These are phyloP conservation scores for Elanus axillaris DNA, from an alignment of 2,113 vertebrate genomes.

Conservation along the genomic window DNA sequence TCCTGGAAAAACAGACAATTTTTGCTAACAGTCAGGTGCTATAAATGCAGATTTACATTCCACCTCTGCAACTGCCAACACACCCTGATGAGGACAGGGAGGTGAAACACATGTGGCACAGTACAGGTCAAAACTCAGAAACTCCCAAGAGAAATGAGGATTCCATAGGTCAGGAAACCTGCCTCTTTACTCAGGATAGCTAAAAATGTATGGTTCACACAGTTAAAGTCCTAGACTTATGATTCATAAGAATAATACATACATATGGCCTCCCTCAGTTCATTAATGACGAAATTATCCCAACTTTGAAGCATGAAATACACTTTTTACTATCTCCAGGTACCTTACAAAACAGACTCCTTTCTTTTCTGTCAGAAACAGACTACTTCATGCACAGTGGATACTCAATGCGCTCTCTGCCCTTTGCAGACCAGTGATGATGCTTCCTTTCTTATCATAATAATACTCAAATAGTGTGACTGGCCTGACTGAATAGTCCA, in stretches of 20 bases:
- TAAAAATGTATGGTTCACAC: not conserved
- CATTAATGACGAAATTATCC: not conserved
- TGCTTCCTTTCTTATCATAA: not conserved
- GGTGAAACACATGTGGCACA: not conserved
- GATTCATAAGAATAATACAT: not conserved
- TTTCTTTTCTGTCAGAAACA: not conserved
- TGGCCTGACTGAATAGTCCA: not conserved
- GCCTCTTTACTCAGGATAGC: accelerated
- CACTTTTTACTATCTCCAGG: not conserved
- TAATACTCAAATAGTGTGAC: not conserved
- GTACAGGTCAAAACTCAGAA: not conserved
- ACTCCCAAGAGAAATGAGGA: accelerated
- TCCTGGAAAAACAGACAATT: not conserved
- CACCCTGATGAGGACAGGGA: not conserved
- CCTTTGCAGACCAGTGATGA: not conserved
- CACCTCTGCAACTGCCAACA: not conserved
- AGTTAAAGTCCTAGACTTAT: not conserved
- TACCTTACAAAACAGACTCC: not conserved
- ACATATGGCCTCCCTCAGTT: not conserved
- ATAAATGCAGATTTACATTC: not conserved
- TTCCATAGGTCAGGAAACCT: not conserved
- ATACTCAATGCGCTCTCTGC: not conserved
- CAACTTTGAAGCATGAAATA: not conserved
- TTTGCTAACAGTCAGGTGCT: not conserved
- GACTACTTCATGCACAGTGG: not conserved